Percentiles rank a stretch among this genome's conserved stretches.
phyloP scores from a whole-genome alignment of 2,888 invertebrate species.

The Drosophila recens region DNA sequence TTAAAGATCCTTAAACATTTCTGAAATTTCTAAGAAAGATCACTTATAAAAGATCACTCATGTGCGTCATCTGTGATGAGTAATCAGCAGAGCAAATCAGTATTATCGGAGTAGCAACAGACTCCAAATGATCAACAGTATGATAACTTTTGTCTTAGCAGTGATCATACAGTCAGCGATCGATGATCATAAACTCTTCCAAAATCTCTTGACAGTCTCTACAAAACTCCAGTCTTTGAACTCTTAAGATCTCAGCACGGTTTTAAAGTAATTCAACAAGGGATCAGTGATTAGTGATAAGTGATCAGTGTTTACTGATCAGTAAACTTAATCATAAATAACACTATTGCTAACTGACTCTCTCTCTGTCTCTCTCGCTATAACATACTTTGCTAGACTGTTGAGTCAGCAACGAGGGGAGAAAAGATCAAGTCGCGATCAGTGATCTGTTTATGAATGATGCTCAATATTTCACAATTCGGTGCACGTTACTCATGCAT shows the following conservation, averaged over 20 bases:
- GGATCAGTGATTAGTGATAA: background rate
- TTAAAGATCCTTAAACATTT: background rate
- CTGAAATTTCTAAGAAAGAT: too few relatives aligned
- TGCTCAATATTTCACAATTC: slow-evolving; percentile 22
- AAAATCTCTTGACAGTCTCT: too few relatives aligned
- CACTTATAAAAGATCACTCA: background rate
- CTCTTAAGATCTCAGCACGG: background rate
- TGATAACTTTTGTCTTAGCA: background rate
- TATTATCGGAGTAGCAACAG: background rate
- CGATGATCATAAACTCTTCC: background rate
- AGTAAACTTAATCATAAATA: background rate
- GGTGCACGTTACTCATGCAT: slow-evolving; percentile 33
- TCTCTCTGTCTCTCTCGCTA: background rate
- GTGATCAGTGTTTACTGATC: background rate
- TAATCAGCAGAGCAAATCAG: background rate
- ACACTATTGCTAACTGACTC: background rate
- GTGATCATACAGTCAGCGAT: background rate
- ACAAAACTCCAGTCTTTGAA: background rate
- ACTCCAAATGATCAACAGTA: background rate
- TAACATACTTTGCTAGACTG: background rate
- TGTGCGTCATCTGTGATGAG: background rate
- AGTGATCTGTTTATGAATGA: background rate
- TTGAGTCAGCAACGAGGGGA: slow-evolving; percentile 22
- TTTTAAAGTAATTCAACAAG: too few relatives aligned
- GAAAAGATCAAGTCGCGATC: slow-evolving; percentile 2